phyloP scores from a whole-genome alignment of 2,888 invertebrate species.

The Dugesia japonica region DNA sequence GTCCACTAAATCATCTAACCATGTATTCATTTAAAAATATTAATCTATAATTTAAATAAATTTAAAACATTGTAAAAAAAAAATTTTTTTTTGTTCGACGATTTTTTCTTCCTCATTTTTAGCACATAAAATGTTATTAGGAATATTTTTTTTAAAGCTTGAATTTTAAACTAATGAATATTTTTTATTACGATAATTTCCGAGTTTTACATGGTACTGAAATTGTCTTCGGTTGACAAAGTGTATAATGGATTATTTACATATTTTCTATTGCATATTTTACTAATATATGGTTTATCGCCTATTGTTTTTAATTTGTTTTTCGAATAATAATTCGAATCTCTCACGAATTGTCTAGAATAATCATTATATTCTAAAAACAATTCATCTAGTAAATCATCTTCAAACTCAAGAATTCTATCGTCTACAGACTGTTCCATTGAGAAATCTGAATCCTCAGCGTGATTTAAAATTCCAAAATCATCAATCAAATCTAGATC shows the following conservation, averaged over 20 bases:
- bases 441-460: background rate
- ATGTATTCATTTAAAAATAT: too few species aligned
- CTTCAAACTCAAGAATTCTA: background rate
- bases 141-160: background rate
- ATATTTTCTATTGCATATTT: slow-evolving; percentile 2
- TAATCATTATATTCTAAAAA: background rate
- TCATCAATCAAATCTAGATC: background rate
- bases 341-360: background rate
- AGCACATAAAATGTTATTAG: too few species aligned
- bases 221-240: background rate
- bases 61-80: background rate
- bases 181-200: slow-evolving; percentile 13
- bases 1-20: too few species aligned
- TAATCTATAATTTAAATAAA: background rate
- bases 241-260: background rate
- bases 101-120: background rate
- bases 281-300: background rate
- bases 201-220: background rate
- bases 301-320: background rate
- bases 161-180: slow-evolving; percentile 2
- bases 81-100: background rate
- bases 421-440: background rate
- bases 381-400: background rate
- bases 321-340: background rate
- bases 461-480: background rate